Evolutionary conservation across 2,888 invertebrate species (phyloP).

Genomic region (Scaptodrosophila latifasciaeformis): DNA sequence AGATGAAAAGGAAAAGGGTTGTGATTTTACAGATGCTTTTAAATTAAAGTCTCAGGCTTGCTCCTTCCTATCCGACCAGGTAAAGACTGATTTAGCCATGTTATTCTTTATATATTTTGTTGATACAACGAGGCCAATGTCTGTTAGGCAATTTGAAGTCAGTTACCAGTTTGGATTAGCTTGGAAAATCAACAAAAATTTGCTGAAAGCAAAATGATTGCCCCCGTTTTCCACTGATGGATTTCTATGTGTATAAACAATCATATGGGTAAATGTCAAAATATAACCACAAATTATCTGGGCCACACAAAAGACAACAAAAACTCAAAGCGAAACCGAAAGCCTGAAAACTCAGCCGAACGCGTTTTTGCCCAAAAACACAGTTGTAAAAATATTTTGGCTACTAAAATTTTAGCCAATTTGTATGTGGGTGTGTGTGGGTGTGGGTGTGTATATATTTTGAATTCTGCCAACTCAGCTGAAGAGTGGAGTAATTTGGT

Average conservation of each 20-base stretch:
- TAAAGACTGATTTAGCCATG: too few species aligned
- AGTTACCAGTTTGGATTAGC: conserved; percentile 38
- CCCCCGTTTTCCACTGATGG: background rate
- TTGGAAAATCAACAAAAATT: conserved; percentile 16
- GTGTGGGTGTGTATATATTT: too few species aligned
- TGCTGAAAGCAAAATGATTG: conserved; percentile 18
- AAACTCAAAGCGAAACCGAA: conserved; percentile 26
- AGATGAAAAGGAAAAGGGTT: too few species aligned
- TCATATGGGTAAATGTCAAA: conserved; percentile 5
- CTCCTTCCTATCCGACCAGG: too few species aligned
- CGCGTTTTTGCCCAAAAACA: too few species aligned
- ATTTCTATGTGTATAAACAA: conserved; percentile 4
- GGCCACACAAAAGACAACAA: conserved; percentile 34
- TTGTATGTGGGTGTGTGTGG: conserved; percentile 39
- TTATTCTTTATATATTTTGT: conserved; percentile 46
- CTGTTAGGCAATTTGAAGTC: conserved; percentile 35
- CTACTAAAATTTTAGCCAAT: conserved; percentile 47
- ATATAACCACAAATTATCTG: conserved; percentile 38
- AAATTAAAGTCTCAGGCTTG: too few species aligned
- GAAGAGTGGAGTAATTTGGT: conserved; percentile 4
- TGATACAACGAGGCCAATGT: conserved; percentile 59
- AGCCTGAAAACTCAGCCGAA: conserved; percentile 34
- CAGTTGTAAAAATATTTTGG: conserved; percentile 61
- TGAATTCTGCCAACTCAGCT: conserved; percentile 23
- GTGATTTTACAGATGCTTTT: conserved; percentile 21